These are phyloP conservation scores for Pteronotus mesoamericanus DNA, from an alignment of 2,797 vertebrate genomes.

Conservation along the genomic window DNA sequence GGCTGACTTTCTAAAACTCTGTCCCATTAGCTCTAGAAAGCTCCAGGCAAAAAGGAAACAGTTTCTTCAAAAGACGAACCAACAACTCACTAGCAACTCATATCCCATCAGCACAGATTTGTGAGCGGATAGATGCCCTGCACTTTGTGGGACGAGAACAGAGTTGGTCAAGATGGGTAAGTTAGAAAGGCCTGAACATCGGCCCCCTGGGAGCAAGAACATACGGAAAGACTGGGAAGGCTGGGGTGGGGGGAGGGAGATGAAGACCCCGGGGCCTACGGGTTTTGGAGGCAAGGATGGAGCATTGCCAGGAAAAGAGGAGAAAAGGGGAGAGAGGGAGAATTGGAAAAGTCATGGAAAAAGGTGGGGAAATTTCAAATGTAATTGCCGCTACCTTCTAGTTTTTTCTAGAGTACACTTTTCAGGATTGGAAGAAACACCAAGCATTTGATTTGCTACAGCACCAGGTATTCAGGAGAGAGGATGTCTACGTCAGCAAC, in stretches of 20 bases:
- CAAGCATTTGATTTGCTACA: background rate
- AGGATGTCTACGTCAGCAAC: background rate
- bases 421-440: background rate
- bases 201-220: background rate
- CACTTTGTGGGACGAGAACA: background rate
- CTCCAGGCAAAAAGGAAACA: background rate
- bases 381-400: background rate
- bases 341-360: background rate
- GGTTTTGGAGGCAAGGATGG: background rate
- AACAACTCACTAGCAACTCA: background rate
- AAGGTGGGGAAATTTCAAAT: background rate
- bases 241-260: background rate
- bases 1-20: background rate
- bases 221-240: background rate
- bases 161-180: background rate
- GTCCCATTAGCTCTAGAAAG: background rate
- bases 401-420: background rate
- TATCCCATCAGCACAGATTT: background rate
- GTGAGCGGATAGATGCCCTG: background rate
- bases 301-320: background rate
- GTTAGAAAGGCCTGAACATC: background rate
- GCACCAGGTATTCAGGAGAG: no score
- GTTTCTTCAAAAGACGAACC: background rate
- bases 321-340: background rate
- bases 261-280: background rate